Evolutionary conservation across 2,888 invertebrate species (phyloP).

Genomic region (Orchesellides sinensis): DNA sequence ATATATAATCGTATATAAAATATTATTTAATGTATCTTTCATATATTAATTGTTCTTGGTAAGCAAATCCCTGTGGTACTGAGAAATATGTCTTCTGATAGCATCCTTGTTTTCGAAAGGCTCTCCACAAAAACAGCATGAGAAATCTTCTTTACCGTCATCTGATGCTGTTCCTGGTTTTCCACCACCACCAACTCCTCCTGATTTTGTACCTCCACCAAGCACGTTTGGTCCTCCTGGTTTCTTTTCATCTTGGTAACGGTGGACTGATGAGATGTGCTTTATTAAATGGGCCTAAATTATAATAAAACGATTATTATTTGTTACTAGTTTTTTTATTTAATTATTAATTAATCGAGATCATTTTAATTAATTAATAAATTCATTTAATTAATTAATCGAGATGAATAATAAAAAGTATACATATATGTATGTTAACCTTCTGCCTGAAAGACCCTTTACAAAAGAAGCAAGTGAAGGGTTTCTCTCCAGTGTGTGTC

Average conservation of each 20-base stretch:
- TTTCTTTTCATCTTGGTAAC: slow-evolving; percentile 74
- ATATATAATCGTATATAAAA: neutral
- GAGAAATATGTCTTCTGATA: slow-evolving; percentile 73
- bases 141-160: slow-evolving; percentile 73
- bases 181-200: slow-evolving; percentile 10
- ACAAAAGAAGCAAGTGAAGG: slow-evolving; percentile 75
- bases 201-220: slow-evolving; percentile 22
- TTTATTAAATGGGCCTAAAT: slow-evolving; percentile 74
- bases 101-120: slow-evolving; percentile 74
- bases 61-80: slow-evolving; percentile 73
- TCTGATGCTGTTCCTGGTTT: slow-evolving; percentile 56
- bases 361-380: too few species aligned
- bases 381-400: too few species aligned
- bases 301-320: neutral
- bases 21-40: too few species aligned
- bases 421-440: too few species aligned
- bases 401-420: too few species aligned
- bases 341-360: too few species aligned
- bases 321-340: slow-evolving; percentile 2
- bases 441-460: slow-evolving; percentile 74
- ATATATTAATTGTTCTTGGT: too few species aligned
- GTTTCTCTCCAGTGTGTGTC: slow-evolving; percentile 74
- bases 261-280: slow-evolving; percentile 74
- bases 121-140: slow-evolving; percentile 74
- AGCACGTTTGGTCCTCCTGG: slow-evolving; percentile 29